Evolutionary conservation across 2,888 invertebrate species (phyloP), one percentile per base, ranked within the genome.

Genomic region (Diachrysia chrysitis): DNA sequence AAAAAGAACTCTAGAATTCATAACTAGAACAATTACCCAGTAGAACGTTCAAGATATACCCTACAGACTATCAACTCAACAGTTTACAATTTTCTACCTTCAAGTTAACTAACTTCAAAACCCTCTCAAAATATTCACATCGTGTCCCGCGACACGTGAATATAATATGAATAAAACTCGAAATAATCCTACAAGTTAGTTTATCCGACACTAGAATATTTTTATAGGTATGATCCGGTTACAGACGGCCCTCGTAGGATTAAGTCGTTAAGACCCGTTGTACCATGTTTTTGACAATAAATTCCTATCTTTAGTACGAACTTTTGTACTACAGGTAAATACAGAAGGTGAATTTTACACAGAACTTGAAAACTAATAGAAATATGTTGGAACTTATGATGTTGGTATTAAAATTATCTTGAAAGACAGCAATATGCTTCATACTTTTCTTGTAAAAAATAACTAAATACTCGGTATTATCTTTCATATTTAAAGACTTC

Each of bases 281-380:
- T 78, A 73, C 74, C 62, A 73, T 74, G 61, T 73, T 78, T 67
- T 64, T 63, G 60, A 64, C 78, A 67, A 73, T 78, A 74, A 74
- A 74, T 73, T 78, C 48, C 58, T 63, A 74, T 78, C 74, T 78
- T 78, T 73, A 74, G 67, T 37, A 55, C 23, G 25, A 58, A 42
- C 14, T 1, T 7, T 0, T 21, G 46, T 9, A 0, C 12, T n/a
- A 17, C 0, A 53, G 12, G 1, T 1, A 10, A 42, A 21, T 51
- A 7, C 29, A 71, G 56, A 48, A 76, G 61, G 25, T 19, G 16
- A 9, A 48, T 4, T 21, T 12, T 48, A 17, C 3, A 17, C 1
- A 12, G 9, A 10, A 14, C 2, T 19, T 19, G 3, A 12, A 19
- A 2, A 19, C 48, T n/a, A n/a, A n/a, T n/a, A n/a, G n/a, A n/a